Evolutionary conservation across 2,888 invertebrate genomes (phyloP), one percentile per base, ranked within the genome.

Genomic region (Urechis unicinctus): DNA sequence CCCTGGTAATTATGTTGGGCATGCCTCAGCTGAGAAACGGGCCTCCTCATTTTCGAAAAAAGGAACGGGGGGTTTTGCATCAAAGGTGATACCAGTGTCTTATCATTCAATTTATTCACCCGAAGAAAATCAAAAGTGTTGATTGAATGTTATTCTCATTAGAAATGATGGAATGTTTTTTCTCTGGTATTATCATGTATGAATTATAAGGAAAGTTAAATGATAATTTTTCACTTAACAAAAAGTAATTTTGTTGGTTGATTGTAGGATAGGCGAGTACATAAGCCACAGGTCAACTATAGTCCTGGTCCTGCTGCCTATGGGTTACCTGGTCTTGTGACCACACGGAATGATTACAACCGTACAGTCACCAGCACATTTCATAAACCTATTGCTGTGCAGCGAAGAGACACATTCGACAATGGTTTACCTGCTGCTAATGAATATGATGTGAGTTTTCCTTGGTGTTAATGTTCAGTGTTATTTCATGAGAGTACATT

Each of bases 31-130:
- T 21, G 69, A 69, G 45, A 66, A 63, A 50, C 59, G 61, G 21
- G 69, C 66, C 57, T 59, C 66, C 3, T 75, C 75, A 3, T 70
- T 66, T 54, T 75, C 74, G 9, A 71, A 70, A 54, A 76, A 71
- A 65, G 77, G 77, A 29, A 72, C 73, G 36, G 77, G 77, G 26
- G 71, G 74, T 28, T 72, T 77, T 66, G 75, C 75, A 4, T 75
- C 76, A 43, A 75, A 74, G 60, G 61, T 61, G 36, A 13, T 13
- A 9, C 22, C 9, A 5, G 9, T n/a, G 1, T n/a, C 2, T 21
- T 22, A 30, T 30, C 9, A 25, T 9, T n/a, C n/a, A n/a, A n/a
- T n/a, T n/a, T n/a, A n/a, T n/a, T n/a, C n/a, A n/a, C n/a, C n/a
- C n/a, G n/a, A n/a, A n/a, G n/a, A n/a, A n/a, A n/a, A n/a, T n/a